phyloP scores from a whole-genome alignment of 2,888 invertebrate genomes.

The Holacanthella duospinosa region DNA sequence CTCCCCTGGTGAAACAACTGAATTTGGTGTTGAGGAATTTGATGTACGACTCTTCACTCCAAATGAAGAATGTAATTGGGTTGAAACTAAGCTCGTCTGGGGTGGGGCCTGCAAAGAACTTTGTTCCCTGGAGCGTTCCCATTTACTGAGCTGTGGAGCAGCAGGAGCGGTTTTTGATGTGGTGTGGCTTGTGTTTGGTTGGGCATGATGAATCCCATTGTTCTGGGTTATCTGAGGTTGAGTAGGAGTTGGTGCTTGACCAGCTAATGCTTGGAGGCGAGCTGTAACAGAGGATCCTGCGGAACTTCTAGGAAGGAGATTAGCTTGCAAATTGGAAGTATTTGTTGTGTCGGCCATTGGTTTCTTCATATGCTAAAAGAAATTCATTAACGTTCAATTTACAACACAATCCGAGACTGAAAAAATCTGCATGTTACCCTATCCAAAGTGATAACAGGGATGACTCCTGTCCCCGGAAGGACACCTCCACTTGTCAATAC shows the following conservation, averaged over 20 bases:
- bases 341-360: conserved; percentile 29
- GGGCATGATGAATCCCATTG: conserved; percentile 16
- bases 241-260: neutral
- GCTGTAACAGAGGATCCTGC: conserved; percentile 24
- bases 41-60: conserved; percentile 25
- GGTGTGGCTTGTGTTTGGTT: neutral
- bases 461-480: conserved; percentile 40
- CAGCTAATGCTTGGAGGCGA: conserved; percentile 32
- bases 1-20: conserved; percentile 20
- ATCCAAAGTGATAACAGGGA: conserved; percentile 3
- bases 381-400: no score
- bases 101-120: conserved; percentile 4
- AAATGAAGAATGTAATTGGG: conserved; percentile 26
- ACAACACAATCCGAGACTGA: no score
- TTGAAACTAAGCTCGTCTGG: conserved; percentile 24
- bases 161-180: neutral
- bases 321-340: conserved; percentile 10
- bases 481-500: conserved; percentile 46
- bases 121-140: no score
- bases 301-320: conserved; percentile 6
- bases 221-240: conserved; percentile 13
- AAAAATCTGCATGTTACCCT: neutral
- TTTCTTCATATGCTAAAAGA: conserved; percentile 11
- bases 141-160: neutral
- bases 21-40: conserved; percentile 35